Evolutionary conservation across 2,888 invertebrate genomes (phyloP).

Genomic region (Pseudoips prasinana): DNA sequence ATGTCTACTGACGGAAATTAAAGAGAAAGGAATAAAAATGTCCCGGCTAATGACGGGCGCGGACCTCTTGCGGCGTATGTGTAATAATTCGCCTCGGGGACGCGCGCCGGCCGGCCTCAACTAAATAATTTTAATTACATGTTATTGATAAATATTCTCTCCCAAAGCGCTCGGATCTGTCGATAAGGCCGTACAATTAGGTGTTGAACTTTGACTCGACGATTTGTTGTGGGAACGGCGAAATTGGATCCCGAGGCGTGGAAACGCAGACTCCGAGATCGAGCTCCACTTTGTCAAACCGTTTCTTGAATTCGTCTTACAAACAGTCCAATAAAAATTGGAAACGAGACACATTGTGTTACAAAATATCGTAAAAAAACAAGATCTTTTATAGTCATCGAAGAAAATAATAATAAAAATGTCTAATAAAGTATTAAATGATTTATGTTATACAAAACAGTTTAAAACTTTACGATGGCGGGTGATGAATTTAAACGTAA

Average conservation of each 20-base stretch:
- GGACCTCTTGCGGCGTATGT: constrained; percentile 75
- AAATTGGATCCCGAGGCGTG: constrained; percentile 58
- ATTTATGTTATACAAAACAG: constrained; percentile 35
- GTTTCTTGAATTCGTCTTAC: constrained; percentile 15
- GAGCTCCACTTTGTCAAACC: constrained; percentile 16
- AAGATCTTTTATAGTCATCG: constrained; percentile 27
- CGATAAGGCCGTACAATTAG: constrained; percentile 76
- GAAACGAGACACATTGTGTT: constrained; percentile 20
- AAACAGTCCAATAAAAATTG: constrained; percentile 18
- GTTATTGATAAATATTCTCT: constrained; percentile 79
- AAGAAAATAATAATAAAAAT: constrained; percentile 38
- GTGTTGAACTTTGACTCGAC: constrained; percentile 72
- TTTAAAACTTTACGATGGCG: constrained; percentile 35
- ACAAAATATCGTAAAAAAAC: constrained; percentile 22
- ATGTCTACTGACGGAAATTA: constrained; percentile 75
- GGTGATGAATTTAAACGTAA: constrained; percentile 37
- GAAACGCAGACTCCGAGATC: constrained; percentile 25
- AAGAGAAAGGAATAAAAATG: constrained; percentile 79
- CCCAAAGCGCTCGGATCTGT: constrained; percentile 69
- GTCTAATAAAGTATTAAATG: constrained; percentile 30
- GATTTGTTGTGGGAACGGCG: constrained; percentile 77
- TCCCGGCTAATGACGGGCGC: constrained; percentile 71
- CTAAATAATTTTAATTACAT: constrained; percentile 81
- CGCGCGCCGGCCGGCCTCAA: constrained; percentile 44
- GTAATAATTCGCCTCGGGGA: constrained; percentile 76